These are phyloP conservation scores for Spatula clypeata DNA, from an alignment of 2,797 vertebrate genomes.

Conservation along the genomic window DNA sequence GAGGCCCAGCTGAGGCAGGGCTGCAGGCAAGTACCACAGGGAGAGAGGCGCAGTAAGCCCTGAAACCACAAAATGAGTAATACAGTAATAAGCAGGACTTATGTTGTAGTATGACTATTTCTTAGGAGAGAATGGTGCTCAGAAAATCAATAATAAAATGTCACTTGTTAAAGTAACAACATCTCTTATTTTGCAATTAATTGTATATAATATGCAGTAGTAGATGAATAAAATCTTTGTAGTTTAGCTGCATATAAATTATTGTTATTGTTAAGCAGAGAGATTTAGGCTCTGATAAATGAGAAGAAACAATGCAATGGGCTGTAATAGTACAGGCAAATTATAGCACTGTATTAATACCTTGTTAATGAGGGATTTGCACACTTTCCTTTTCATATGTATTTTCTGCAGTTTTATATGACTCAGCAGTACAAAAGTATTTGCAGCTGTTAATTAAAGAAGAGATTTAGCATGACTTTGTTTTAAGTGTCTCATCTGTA, in stretches of 20 bases:
- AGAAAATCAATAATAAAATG: neutral
- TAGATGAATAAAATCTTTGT: neutral
- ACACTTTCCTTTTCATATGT: neutral
- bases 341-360: constrained; percentile 3
- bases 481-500: neutral
- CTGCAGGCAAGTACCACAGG: neutral
- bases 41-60: neutral
- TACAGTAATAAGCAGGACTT: neutral
- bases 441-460: constrained; percentile 26
- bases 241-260: constrained; percentile 35
- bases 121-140: neutral
- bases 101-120: rapidly evolving
- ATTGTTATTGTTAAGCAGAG: constrained; percentile 1
- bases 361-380: constrained; percentile 41
- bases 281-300: constrained; percentile 40
- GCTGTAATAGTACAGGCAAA: constrained; percentile 20
- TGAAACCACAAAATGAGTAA: neutral
- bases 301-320: neutral
- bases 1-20: neutral
- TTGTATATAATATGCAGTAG: neutral
- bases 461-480: neutral
- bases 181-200: constrained; percentile 4
- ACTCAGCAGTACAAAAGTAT: neutral
- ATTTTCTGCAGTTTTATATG: neutral
- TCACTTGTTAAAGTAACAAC: neutral